Conservation (phyloP, 2,888 invertebrate species). For the Lagria hirta region DNA sequence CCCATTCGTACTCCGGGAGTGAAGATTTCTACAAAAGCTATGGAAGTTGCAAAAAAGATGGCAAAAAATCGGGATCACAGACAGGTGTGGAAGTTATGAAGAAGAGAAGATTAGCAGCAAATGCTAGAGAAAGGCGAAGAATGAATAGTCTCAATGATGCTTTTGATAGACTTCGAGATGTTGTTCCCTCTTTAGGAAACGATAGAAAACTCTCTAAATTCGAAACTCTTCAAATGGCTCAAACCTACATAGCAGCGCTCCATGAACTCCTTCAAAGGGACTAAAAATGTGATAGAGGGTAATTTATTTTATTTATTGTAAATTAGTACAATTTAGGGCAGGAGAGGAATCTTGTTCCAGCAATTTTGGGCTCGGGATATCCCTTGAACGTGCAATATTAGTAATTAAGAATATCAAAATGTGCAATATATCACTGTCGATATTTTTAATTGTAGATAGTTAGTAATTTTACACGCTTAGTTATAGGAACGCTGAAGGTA, state of each 20-base stretch:
- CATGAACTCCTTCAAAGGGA: slow-evolving; percentile 61
- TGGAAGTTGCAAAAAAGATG: slow-evolving; percentile 31
- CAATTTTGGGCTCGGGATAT: slow-evolving; percentile 29
- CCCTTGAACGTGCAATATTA: slow-evolving; percentile 34
- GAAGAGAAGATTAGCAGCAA: slow-evolving; percentile 68
- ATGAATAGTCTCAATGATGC: slow-evolving; percentile 76
- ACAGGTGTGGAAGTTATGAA: slow-evolving; percentile 53
- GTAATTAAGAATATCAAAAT: slow-evolving; percentile 32
- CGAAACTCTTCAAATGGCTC: slow-evolving; percentile 78
- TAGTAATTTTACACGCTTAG: too few relatives aligned
- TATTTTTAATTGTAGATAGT: slow-evolving; percentile 33
- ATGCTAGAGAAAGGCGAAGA: slow-evolving; percentile 70
- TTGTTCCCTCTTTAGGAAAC: slow-evolving; percentile 69
- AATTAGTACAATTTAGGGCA: slow-evolving; percentile 3
- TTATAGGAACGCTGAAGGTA: slow-evolving; percentile 4
- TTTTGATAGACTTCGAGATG: slow-evolving; percentile 69
- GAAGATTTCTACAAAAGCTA: slow-evolving; percentile 39
- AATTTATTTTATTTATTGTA: slow-evolving; percentile 26
- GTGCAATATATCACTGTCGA: slow-evolving; percentile 36
- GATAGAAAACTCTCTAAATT: slow-evolving; percentile 73
- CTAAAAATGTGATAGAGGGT: slow-evolving; percentile 31
- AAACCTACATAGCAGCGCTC: slow-evolving; percentile 70
- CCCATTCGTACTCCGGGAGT: slow-evolving; percentile 32
- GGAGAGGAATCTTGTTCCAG: slow-evolving; percentile 7
- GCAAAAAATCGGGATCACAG: slow-evolving; percentile 29